Conservation (phyloP, 2,797 vertebrate species). For the Phoxinus dragarum region DNA sequence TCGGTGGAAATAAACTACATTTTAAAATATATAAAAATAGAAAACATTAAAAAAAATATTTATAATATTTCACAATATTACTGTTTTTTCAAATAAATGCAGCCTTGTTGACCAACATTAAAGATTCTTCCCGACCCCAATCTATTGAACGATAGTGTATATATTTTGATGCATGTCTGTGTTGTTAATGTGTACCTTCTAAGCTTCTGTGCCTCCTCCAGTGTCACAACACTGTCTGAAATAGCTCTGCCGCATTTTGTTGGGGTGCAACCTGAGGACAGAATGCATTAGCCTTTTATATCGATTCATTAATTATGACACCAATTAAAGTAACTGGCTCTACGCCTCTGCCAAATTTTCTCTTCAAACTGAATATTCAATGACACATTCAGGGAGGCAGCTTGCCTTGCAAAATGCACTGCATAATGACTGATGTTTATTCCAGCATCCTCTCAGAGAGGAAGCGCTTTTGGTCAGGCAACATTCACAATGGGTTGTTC, state of each 20-base stretch:
- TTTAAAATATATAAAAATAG: neutral
- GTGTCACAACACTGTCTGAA: slow-evolving; percentile 83
- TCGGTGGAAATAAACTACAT: neutral
- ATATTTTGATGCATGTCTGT: neutral
- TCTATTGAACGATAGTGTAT: neutral
- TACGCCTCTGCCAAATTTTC: neutral
- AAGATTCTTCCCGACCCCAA: neutral
- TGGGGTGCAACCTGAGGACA: slow-evolving; percentile 88
- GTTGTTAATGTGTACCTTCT: slow-evolving; percentile 76
- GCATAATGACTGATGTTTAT: neutral
- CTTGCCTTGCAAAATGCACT: neutral
- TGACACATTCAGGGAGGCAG: neutral
- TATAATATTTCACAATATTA: neutral
- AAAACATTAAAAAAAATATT: no score
- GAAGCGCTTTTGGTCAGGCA: neutral
- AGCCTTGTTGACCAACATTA: neutral
- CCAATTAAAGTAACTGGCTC: slow-evolving; percentile 1
- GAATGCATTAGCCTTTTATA: slow-evolving; percentile 15
- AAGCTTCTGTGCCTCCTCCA: slow-evolving; percentile 85
- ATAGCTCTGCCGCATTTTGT: slow-evolving; percentile 89
- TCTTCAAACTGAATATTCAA: slow-evolving; percentile 34
- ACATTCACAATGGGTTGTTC: neutral
- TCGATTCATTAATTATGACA: neutral
- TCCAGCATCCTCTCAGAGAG: slow-evolving; percentile 16
- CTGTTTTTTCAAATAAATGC: neutral